A percentile compares a stretch with the other conserved stretches of the same genome.
These are phyloP conservation scores for Nomia melanderi DNA, from an alignment of 1,140 invertebrate genomes.

Conservation along the genomic window DNA sequence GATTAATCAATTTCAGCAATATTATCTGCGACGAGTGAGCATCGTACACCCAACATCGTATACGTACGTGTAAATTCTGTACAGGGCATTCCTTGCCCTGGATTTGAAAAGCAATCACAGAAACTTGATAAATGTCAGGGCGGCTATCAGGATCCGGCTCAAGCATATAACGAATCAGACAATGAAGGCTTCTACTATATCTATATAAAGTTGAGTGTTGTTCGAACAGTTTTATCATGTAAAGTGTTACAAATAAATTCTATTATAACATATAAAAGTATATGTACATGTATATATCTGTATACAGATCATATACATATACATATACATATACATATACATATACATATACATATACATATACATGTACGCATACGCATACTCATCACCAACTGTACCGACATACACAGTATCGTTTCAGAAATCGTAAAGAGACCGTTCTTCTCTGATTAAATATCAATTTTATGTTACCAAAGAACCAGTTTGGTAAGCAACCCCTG, in stretches of 20 bases:
- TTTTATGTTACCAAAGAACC: too few relatives aligned
- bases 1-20: neutral
- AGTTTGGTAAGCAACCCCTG: too few relatives aligned
- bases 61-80: slow-evolving; percentile 90
- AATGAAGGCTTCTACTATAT: slow-evolving; percentile 77
- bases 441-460: too few relatives aligned
- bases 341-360: too few relatives aligned
- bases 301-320: too few relatives aligned
- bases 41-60: neutral
- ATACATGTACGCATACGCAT: too few relatives aligned
- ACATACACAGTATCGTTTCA: too few relatives aligned
- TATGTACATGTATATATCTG: neutral
- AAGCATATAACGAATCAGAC: slow-evolving; percentile 89
- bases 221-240: slow-evolving; percentile 42
- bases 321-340: too few relatives aligned
- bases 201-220: slow-evolving; percentile 62
- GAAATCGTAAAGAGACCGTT: too few relatives aligned
- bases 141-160: slow-evolving; percentile 90
- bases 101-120: slow-evolving; percentile 89
- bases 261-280: neutral
- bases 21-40: neutral
- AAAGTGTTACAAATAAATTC: slow-evolving; percentile 44
- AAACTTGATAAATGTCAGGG: slow-evolving; percentile 95
- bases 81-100: slow-evolving; percentile 89
- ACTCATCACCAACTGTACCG: too few relatives aligned